A percentile compares a stretch with the other conserved stretches of the same genome.
phyloP scores from a whole-genome alignment of 2,888 invertebrate genomes.

The Drosophila infuscata region DNA sequence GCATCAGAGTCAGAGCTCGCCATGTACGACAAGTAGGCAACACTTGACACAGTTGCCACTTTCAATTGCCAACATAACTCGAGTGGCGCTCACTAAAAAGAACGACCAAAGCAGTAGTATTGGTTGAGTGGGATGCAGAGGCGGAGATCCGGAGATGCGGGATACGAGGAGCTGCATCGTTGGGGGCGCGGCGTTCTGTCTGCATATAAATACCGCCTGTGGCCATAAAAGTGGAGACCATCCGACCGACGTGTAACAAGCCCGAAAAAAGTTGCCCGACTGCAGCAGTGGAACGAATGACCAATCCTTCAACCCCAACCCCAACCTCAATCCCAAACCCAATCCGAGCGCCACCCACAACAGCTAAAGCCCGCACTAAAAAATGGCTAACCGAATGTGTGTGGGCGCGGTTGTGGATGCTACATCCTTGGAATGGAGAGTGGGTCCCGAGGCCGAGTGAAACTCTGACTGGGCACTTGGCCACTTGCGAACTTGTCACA shows the following conservation, averaged over 20 bases:
- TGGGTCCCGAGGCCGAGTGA: conserved; percentile 7
- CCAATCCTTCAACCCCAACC: conserved; percentile 31
- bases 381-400: conserved; percentile 79
- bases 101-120: conserved; percentile 11
- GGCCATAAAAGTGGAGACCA: conserved; percentile 84
- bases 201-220: conserved; percentile 84
- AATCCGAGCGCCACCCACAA: conserved; percentile 2
- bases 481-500: conserved; percentile 48
- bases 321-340: conserved; percentile 1
- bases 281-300: conserved; percentile 50
- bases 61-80: conserved; percentile 82
- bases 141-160: not conserved
- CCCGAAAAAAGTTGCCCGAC: conserved; percentile 53
- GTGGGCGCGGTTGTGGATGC: conserved; percentile 74
- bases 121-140: not conserved
- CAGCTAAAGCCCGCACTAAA: conserved; percentile 60
- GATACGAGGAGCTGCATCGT: conserved; percentile 42
- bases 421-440: not conserved
- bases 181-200: conserved; percentile 60
- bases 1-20: conserved; percentile 39
- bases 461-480: conserved; percentile 29
- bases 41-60: conserved; percentile 83
- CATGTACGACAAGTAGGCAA: conserved; percentile 81
- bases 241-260: conserved; percentile 79
- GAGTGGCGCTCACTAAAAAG: conserved; percentile 64